A percentile compares a stretch with the other conserved stretches of the same genome.
These are phyloP conservation scores for Gastracanthus pulcherrimus DNA, from an alignment of 2,888 invertebrate genomes.

Conservation along the genomic window DNA sequence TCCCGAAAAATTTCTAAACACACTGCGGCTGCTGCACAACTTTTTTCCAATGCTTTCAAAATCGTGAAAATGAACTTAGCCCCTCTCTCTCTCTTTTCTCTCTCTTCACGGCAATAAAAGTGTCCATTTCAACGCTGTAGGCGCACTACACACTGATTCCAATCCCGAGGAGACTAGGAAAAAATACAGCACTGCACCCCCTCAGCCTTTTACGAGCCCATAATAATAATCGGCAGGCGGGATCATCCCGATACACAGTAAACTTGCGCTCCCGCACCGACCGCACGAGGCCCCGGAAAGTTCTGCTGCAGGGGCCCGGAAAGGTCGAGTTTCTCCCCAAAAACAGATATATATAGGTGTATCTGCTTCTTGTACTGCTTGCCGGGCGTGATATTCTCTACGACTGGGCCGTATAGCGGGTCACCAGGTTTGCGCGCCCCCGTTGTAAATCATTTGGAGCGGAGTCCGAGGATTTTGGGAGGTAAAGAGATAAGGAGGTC, in stretches of 20 bases:
- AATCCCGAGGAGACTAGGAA: neutral
- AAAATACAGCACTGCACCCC: neutral
- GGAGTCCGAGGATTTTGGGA: neutral
- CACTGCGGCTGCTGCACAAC: neutral
- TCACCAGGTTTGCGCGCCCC: slow-evolving; percentile 30
- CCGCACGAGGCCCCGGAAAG: too few relatives aligned
- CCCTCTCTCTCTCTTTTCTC: neutral
- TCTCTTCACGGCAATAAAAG: slow-evolving; percentile 31
- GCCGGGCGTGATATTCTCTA: too few relatives aligned
- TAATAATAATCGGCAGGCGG: slow-evolving; percentile 11
- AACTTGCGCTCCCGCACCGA: too few relatives aligned
- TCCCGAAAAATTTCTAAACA: neutral
- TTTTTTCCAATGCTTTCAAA: neutral
- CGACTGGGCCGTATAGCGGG: too few relatives aligned
- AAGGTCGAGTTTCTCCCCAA: neutral
- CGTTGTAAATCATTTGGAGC: slow-evolving; percentile 15
- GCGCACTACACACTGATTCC: neutral
- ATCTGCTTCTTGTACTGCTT: too few relatives aligned
- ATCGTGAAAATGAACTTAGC: neutral
- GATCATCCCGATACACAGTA: too few relatives aligned
- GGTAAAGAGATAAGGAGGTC: slow-evolving; percentile 37
- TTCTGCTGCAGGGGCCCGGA: neutral
- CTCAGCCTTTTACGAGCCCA: slow-evolving; percentile 5
- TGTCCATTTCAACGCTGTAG: slow-evolving; percentile 30
- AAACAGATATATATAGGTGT: neutral